A percentile compares a stretch with the other conserved stretches of the same genome.
These are phyloP conservation scores for Bubalus kerabau DNA, from an alignment of 2,113 vertebrate genomes.

Conservation along the genomic window DNA sequence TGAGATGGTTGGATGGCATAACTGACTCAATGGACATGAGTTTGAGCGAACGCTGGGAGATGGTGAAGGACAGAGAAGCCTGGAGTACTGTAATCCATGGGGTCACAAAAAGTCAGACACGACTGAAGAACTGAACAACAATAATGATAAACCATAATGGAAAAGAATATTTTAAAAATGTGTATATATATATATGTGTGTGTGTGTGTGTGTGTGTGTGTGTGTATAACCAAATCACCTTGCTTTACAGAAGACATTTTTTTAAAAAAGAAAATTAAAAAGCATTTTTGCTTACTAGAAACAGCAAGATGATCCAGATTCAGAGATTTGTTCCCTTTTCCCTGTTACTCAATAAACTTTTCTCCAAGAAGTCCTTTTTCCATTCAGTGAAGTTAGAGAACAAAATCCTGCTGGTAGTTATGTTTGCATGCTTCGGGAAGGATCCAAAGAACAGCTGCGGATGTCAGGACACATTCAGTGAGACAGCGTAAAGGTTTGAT, in stretches of 20 bases:
- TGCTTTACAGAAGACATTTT: background rate
- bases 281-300: conserved; percentile 6
- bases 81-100: background rate
- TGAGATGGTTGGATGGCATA: background rate
- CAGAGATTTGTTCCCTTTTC: background rate
- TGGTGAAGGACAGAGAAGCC: background rate
- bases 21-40: background rate
- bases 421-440: background rate
- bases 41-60: background rate
- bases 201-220: background rate
- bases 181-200: background rate
- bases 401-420: background rate
- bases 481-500: background rate
- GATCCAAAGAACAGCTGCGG: background rate
- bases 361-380: background rate
- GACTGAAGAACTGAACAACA: background rate
- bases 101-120: background rate
- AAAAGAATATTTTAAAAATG: background rate
- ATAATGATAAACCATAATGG: background rate
- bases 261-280: background rate
- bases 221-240: background rate
- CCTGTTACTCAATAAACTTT: background rate
- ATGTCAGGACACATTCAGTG: background rate
- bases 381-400: background rate
- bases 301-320: background rate